phyloP scores from a whole-genome alignment of 2,113 vertebrate species.

The Orycteropus afer region DNA sequence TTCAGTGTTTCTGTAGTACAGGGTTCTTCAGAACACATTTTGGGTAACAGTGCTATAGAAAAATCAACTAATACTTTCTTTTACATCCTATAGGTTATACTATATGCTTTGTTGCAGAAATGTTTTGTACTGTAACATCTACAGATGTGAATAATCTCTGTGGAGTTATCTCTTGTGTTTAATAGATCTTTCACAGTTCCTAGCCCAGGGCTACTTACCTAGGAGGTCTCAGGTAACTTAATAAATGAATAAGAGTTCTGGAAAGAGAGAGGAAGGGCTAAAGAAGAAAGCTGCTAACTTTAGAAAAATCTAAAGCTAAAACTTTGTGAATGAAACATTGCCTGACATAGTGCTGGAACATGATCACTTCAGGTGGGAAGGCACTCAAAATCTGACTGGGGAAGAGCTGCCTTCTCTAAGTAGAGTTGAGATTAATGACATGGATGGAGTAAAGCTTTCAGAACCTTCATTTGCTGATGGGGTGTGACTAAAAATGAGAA shows the following conservation, averaged over 20 bases:
- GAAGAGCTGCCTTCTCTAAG: too few species aligned
- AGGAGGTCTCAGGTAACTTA: not conserved
- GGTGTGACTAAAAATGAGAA: too few species aligned
- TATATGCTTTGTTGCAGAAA: rapidly evolving
- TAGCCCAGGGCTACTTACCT: not conserved
- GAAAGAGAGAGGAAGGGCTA: not conserved
- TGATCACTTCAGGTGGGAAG: too few species aligned
- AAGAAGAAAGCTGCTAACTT: not conserved
- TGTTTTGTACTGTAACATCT: not conserved
- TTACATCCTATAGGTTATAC: not conserved
- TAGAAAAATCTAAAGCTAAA: not conserved
- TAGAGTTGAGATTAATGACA: too few species aligned
- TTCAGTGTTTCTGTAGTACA: not conserved
- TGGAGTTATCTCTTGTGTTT: not conserved
- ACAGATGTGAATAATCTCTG: not conserved
- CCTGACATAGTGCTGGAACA: too few species aligned
- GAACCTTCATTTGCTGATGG: too few species aligned
- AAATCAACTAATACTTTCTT: not conserved
- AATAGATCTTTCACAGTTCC: too few species aligned
- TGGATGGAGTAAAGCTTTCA: too few species aligned
- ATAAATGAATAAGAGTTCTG: not conserved
- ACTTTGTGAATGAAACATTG: too few species aligned
- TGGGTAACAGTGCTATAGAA: not conserved
- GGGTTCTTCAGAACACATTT: not conserved
- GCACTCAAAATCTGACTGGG: too few species aligned